Base-by-base conservation (phyloP, 2,113 vertebrate genomes). In the Reinhardtius hippoglossoides region DNA sequence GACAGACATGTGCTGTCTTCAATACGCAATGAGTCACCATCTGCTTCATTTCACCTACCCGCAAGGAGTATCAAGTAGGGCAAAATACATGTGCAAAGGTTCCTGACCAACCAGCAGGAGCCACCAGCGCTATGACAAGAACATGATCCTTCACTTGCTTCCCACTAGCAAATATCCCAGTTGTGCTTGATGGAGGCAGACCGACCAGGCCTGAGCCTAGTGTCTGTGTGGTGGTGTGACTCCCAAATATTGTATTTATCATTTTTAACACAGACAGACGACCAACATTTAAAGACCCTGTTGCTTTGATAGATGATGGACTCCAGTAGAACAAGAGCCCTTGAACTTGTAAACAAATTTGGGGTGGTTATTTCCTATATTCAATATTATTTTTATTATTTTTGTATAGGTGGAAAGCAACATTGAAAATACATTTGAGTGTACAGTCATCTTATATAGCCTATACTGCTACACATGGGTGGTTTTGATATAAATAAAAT, bases 31-130 rank as follows among this genome's bases (percentile, higher is more conserved):
- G 15, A 82, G 9, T 37, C 27, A 60, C 52, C 75, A 78, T 69
- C 70, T 83, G 75, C 65, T 57, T 65, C 35, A 23, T 46, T 60
- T 74, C 70, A 78, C 64, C 52, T 57, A 44, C 14, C 64, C 42
- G 52, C 55, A 26, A 65, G 64, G n/a, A 58, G 55, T 27, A 64
- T 42, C 52, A 55, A 20, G 2, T 12, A 44, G 59, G 44, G 44
- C 20, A 23, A 69, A n/a, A 46, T 55, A 31, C 20, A 27, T 44
- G 44, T 15, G 59, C 58, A 65, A 42, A 57, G 70, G 69, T 73
- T 64, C 58, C 21, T 57, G 55, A 70, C 66, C 60, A 61, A 60
- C 54, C 46, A 78, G 55, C 24, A 15, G 55, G 60, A 71, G 31
- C 48, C 56, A 61, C 18, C 13, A 9, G 46, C 46, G 48, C 14